Percentiles rank a stretch among this genome's conserved stretches.
These are phyloP conservation scores for Lepidochitona cinerea DNA, from an alignment of 2,888 invertebrate species.

Conservation along the genomic window DNA sequence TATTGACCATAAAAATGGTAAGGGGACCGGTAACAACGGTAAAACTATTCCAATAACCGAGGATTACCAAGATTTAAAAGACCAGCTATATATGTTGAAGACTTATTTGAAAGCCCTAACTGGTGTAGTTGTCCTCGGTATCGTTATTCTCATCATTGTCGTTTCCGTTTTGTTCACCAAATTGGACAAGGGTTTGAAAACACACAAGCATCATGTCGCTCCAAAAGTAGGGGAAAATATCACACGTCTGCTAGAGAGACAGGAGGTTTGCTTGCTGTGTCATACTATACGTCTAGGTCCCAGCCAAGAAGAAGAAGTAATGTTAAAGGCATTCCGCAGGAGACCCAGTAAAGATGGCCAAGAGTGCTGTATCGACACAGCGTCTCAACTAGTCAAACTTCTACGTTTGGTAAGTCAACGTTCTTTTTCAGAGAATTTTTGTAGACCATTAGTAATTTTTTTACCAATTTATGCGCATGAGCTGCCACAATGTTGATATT, in stretches of 20 bases:
- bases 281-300: slow-evolving; percentile 53
- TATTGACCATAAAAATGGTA: too few species aligned
- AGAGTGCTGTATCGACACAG: slow-evolving; percentile 59
- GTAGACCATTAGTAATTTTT: too few species aligned
- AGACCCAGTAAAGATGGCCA: slow-evolving; percentile 44
- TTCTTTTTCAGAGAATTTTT: too few species aligned
- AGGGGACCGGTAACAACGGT: too few species aligned
- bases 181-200: slow-evolving; percentile 51
- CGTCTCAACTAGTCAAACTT: slow-evolving; percentile 48
- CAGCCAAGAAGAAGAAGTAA: slow-evolving; percentile 52
- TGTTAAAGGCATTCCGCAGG: slow-evolving; percentile 50
- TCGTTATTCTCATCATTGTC: slow-evolving; percentile 50
- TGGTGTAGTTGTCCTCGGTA: slow-evolving; percentile 42
- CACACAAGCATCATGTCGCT: slow-evolving; percentile 48
- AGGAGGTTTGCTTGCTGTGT: slow-evolving; percentile 58
- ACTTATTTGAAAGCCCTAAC: slow-evolving; percentile 46
- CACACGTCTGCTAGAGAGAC: slow-evolving; percentile 51
- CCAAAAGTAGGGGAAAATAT: slow-evolving; percentile 61
- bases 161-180: slow-evolving; percentile 53
- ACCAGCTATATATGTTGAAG: slow-evolving; percentile 15
- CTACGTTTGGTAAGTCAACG: slow-evolving; percentile 54
- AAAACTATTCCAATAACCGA: too few species aligned
- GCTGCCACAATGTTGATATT: too few species aligned
- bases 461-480: too few species aligned
- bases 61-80: neutral